Evolutionary conservation across 2,888 invertebrate genomes (phyloP).

Genomic region (Platypus cylindrus): DNA sequence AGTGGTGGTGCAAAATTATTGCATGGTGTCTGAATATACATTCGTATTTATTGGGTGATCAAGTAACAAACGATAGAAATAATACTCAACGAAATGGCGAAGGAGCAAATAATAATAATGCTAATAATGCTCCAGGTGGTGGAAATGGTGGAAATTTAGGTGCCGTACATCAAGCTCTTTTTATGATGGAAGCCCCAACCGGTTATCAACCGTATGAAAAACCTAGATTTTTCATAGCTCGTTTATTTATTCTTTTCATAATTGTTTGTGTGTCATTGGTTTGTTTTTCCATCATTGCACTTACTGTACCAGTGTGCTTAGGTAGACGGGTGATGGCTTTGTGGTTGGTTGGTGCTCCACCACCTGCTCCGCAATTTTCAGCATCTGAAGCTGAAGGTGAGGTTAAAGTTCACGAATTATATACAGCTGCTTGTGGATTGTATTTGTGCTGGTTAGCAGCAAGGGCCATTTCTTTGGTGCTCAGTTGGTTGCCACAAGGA

Average conservation of each 20-base stretch:
- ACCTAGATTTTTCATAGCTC: slow-evolving; percentile 68
- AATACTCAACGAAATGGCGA: slow-evolving; percentile 23
- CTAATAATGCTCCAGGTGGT: too few species aligned
- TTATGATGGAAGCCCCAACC: slow-evolving; percentile 60
- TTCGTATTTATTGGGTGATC: slow-evolving; percentile 78
- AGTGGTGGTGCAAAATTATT: slow-evolving; percentile 74
- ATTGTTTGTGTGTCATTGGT: slow-evolving; percentile 78
- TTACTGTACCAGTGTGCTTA: slow-evolving; percentile 83
- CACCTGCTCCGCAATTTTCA: slow-evolving; percentile 30
- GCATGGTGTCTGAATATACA: slow-evolving; percentile 77
- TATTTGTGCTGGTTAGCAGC: slow-evolving; percentile 92
- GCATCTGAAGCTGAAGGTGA: slow-evolving; percentile 22
- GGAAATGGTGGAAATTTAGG: slow-evolving; percentile 47
- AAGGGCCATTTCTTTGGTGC: slow-evolving; percentile 66
- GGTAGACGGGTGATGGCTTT: slow-evolving; percentile 80
- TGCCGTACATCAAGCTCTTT: slow-evolving; percentile 79
- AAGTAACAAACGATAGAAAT: slow-evolving; percentile 30
- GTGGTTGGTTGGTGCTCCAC: slow-evolving; percentile 55
- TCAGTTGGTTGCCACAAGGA: slow-evolving; percentile 84
- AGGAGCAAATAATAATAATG: slow-evolving; percentile 18
- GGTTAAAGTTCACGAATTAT: slow-evolving; percentile 74
- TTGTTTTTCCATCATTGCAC: slow-evolving; percentile 67
- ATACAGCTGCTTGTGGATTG: slow-evolving; percentile 88
- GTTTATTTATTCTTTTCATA: slow-evolving; percentile 53
- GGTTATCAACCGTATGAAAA: slow-evolving; percentile 79